Base-by-base conservation (phyloP, 1,140 invertebrate genomes). In the Scaptomyza hsui region DNA sequence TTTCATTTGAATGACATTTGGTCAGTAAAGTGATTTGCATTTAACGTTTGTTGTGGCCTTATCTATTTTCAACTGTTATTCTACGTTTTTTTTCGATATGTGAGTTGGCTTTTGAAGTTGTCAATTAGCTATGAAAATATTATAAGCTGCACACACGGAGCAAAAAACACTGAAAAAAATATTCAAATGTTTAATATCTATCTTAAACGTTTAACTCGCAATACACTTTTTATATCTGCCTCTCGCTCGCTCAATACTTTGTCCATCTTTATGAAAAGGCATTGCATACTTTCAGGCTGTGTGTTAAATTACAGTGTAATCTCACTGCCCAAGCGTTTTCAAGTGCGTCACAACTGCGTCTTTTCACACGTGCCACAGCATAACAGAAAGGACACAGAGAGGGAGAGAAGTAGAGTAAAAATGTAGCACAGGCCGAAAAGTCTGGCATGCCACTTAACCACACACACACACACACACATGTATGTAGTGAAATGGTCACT, bases 91-190 rank as follows among this genome's bases (percentile, higher is more conserved):
- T 47, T 42, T 41, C 26, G n/a, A 49, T 24, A 4, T 55, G 52
- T 42, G 52, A 55, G n/a, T 68, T 72, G 52, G 56, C 32, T 21
- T 16, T 68, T 52, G 44, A 59, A 71, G 71, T 70, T 75, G 82
- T 75, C 82, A 86, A 86, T 86, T 86, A 86, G 82, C 57, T 75
- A 49, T 63, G 35, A 69, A 72, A 81, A 88, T 65, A 88, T 72
- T 69, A 9, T 16, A 24, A 48, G 18, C 32, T 39, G 15, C 10
- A 1, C 1, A 5, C n/a, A 37, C 2, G 32, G 4, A 37, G 26
- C 4, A n/a, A 44, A 15, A 21, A 2, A 45, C 29, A 37, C 32
- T n/a, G 32, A 2, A 37, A 37, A 12, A 37, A 37, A 37, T 7
- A n/a, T 37, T 37, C 12, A 1, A 37, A 35, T 3, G n/a, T 35